Evolutionary conservation across 2,888 invertebrate genomes (phyloP), one percentile per base, ranked within the genome.

Genomic region (Orthosia gothica): DNA sequence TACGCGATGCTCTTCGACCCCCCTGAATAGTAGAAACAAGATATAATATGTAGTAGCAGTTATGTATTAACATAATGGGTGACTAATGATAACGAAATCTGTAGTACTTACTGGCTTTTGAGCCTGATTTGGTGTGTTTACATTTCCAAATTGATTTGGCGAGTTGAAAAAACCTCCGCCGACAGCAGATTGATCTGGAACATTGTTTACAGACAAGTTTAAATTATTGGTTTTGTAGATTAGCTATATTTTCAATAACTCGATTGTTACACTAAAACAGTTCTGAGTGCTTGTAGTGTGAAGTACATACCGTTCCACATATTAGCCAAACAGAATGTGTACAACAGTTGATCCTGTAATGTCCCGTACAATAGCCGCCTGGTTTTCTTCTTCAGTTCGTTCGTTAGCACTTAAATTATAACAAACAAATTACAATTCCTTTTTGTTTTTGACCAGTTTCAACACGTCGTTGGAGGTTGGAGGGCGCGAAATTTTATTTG

Each of bases 151-250:
- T 87, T 97, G 96, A 86, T 92, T 93, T 32, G 96, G 93, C 4
- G 96, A 94, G 76, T 96, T 96, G 74, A 95, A 94, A 90, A 96
- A 97, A 66, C 97, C 97, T 61, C 96, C 96, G 58, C 96, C 96
- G 47, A 94, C 92, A 63, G 93, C 91, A 55, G 96, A 96, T 84
- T 96, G 96, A 92, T 97, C 96, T 96, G 87, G 77, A 92, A 91
- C 13, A 74, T 49, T 1, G 15, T 50, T 64, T 20, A 50, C 2
- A 73, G 73, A 45, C 57, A 32, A 69, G 49, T 67, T 54, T 26
- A 45, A 4, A 47, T 40, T 13, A 49, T 49, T 54, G 18, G 16
- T 18, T 32, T 5, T 67, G 1, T 45, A 20, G 13, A 47, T 45
- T 18, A 50, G 7, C 0, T n/a, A 47, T 40, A 40, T 40, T 40